phyloP scores from a whole-genome alignment of 2,113 vertebrate species.

The Triplophysa tibetana region DNA sequence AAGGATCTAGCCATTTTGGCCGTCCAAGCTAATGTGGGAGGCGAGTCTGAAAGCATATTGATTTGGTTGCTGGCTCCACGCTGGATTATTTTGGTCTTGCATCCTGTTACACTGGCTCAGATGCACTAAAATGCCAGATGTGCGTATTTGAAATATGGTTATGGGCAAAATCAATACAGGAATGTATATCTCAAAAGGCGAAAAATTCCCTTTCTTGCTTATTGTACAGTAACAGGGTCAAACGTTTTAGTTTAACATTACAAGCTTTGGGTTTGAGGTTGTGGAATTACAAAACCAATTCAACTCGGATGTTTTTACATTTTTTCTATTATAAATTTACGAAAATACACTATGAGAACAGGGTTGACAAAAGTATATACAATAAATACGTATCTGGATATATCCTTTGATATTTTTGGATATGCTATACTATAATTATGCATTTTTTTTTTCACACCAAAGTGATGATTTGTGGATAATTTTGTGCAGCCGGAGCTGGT shows the following conservation, averaged over 20 bases:
- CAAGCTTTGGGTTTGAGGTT: no score
- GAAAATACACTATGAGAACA: no score
- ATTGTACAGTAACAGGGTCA: not conserved
- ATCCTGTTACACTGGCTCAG: conserved; percentile 12
- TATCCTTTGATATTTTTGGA: not conserved
- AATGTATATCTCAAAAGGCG: not conserved
- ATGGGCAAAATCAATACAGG: conserved; percentile 4
- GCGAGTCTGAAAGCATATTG: conserved; percentile 20
- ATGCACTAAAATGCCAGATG: conserved; percentile 21
- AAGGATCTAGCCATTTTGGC: conserved; percentile 23
- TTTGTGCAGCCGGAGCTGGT: not conserved
- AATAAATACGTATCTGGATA: no score
- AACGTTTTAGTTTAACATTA: no score
- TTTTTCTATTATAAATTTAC: no score
- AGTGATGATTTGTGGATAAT: conserved; percentile 20
- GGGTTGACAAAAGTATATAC: no score
- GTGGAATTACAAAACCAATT: no score
- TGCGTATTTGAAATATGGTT: not conserved
- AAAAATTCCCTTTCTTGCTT: not conserved
- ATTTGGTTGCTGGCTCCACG: conserved; percentile 22
- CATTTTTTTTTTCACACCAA: not conserved
- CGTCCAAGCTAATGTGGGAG: conserved; percentile 19
- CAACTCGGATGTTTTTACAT: no score
- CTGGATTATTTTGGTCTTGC: conserved; percentile 24
- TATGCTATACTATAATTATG: not conserved